Base-by-base conservation (phyloP, 2,888 invertebrate genomes). In the Erynnis tages region DNA sequence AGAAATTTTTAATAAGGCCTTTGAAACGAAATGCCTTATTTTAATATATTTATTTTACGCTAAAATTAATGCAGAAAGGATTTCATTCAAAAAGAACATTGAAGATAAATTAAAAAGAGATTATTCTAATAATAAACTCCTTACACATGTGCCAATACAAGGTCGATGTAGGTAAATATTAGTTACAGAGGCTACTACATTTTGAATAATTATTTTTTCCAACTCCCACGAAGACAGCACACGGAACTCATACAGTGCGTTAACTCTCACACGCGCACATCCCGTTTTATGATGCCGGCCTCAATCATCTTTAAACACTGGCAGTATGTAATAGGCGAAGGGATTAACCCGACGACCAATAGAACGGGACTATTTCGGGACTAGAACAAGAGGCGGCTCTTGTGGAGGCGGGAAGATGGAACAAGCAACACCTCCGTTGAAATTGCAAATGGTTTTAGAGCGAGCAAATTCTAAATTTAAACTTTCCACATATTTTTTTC, bases 291-390 rank as follows among this genome's bases (percentile, higher is more conserved):
- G 38, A 38, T 40, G 7, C 14, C 10, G 21, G 11, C 11, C 16
- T 4, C 23, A 41, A 66, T 61, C 65, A 63, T 67, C 53, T 58
- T 48, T 55, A 56, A 54, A 56, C 56, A 60, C 60, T 60, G 61
- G 55, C 54, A 55, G 66, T 64, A 69, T 70, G 66, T 79, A 73
- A 81, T 81, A 82, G 80, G 74, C 69, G 71, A 82, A 66, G 68
- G 74, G 76, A 74, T 76, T 71, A 71, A 65, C 64, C 63, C 55
- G 60, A 63, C 79, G 65, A 71, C 88, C 88, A 88, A 88, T 88
- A 73, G 70, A 67, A 67, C 43, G 71, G 66, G 69, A 69, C 71
- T 79, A 76, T 79, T 82, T 75, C 63, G 71, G 76, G 76, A 79
- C 71, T 71, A 67, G 66, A 64, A 56, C 69, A 66, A 73, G 77